These are phyloP conservation scores for Drosophila putrida DNA, from an alignment of 2,888 invertebrate genomes.

Conservation along the genomic window DNA sequence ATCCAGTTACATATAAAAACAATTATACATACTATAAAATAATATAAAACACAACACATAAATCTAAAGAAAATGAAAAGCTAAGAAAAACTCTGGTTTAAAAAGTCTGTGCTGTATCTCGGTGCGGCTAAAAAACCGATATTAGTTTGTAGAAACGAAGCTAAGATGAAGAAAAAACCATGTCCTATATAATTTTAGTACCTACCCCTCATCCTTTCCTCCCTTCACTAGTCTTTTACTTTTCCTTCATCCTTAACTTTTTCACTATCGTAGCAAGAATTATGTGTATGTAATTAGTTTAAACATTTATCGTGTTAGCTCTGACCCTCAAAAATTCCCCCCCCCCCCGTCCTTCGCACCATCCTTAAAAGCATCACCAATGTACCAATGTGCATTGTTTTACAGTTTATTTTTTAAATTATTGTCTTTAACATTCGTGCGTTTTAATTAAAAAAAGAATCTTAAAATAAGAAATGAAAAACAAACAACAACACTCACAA, in stretches of 20 bases:
- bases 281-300: conserved; percentile 70
- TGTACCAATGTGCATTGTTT: conserved; percentile 21
- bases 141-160: conserved; percentile 39
- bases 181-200: conserved; percentile 45
- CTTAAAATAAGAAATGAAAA: conserved; percentile 29
- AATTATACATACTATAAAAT: conserved; percentile 36
- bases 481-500: conserved; percentile 7
- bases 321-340: neutral
- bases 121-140: conserved; percentile 29
- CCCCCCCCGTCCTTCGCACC: neutral
- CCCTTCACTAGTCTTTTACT: neutral
- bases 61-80: neutral
- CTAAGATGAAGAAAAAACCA: conserved; percentile 20
- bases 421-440: conserved; percentile 47
- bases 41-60: conserved; percentile 1
- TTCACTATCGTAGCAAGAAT: conserved; percentile 65
- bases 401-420: conserved; percentile 27
- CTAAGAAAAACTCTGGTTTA: conserved; percentile 21
- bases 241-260: conserved; percentile 5
- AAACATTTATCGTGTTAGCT: conserved; percentile 33
- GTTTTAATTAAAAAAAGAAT: conserved; percentile 33
- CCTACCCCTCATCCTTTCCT: conserved; percentile 5
- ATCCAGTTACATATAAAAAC: conserved; percentile 69
- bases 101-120: conserved; percentile 29
- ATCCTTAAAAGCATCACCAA: conserved; percentile 34